Evolutionary conservation across 2,888 invertebrate species (phyloP), one percentile per base, ranked within the genome.

Genomic region (Troglohyphantes excavatus): DNA sequence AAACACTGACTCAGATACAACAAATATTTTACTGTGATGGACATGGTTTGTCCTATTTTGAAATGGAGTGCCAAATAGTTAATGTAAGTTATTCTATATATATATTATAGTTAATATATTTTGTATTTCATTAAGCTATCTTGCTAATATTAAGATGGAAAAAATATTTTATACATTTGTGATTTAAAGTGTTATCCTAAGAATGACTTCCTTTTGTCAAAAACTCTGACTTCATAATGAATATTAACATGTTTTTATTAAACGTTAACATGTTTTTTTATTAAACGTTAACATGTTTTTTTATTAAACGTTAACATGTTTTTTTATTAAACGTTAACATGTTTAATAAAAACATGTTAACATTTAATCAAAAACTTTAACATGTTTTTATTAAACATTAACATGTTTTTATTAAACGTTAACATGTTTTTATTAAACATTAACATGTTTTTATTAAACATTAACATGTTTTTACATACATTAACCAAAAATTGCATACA

Each of bases 1-100:
- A 76, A 83, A 27, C 65, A n/a, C 43, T 89, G 17, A 68, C 59
- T 27, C 82, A 89, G 23, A 19, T 89, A 9, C 68, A 78, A 26
- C 23, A 29, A 46, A 78, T 89, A 39, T 83, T 89, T 26, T 70
- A 59, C 33, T 70, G 68, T 82, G 88, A 88, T 26, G 88, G 88
- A 2, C 70, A 72, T 53, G 89, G 89, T 13, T 43, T 89, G 63
- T 76, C 89, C n/a, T 9, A 46, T 23, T 53, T 53, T 53, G 53
- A 53, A 53, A 53, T 53, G 53, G 53, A 53, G 2, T 53, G 53
- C 53, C 53, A 53, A 53, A n/a, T 53, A n/a, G 53, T 53, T 2
- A 13, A 53, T 53, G 53, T 53, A 53, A 53, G 53, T 53, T 53
- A 5, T 7, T 1, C 3, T 46, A 2, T 46, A 46, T 33, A 17